Evolutionary conservation across 2,888 invertebrate genomes (phyloP).

Genomic region (Amitus sp.): DNA sequence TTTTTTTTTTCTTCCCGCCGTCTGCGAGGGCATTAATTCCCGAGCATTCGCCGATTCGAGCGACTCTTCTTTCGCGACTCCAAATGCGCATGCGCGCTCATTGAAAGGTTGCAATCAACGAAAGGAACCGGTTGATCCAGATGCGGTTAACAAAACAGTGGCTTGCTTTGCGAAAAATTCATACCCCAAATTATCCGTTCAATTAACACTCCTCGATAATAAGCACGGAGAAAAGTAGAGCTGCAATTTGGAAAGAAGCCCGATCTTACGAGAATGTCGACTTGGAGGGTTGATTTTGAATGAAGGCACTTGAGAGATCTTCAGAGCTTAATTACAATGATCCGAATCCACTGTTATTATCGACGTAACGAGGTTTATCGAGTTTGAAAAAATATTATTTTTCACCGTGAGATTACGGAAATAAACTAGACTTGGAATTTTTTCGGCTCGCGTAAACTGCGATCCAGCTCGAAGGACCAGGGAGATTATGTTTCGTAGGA

Average conservation of each 20-base stretch:
- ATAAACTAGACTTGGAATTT: not conserved
- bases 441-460: too few relatives aligned
- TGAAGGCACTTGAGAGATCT: not conserved
- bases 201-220: slow-evolving; percentile 33
- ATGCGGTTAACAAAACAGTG: slow-evolving; percentile 15
- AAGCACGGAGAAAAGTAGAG: slow-evolving; percentile 2
- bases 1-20: slow-evolving; percentile 20
- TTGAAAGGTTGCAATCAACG: slow-evolving; percentile 35
- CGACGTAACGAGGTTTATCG: not conserved
- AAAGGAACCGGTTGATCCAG: slow-evolving; percentile 25
- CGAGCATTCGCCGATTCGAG: slow-evolving; percentile 26
- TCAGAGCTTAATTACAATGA: not conserved
- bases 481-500: not conserved
- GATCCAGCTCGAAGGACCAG: not conserved
- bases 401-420: not conserved
- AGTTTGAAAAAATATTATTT: not conserved
- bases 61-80: slow-evolving; percentile 17
- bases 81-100: slow-evolving; percentile 21
- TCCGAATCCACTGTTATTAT: not conserved
- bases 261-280: too few relatives aligned
- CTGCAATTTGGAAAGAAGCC: not conserved
- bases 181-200: slow-evolving; percentile 21
- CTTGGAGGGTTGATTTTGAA: not conserved
- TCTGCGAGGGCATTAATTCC: slow-evolving; percentile 33
- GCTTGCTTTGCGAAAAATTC: slow-evolving; percentile 23